Percentiles rank a stretch among this genome's conserved stretches.
Evolutionary conservation across 92 coral and sea anemone species (phyloP).

Genomic region (Epizoanthus scotinus): DNA sequence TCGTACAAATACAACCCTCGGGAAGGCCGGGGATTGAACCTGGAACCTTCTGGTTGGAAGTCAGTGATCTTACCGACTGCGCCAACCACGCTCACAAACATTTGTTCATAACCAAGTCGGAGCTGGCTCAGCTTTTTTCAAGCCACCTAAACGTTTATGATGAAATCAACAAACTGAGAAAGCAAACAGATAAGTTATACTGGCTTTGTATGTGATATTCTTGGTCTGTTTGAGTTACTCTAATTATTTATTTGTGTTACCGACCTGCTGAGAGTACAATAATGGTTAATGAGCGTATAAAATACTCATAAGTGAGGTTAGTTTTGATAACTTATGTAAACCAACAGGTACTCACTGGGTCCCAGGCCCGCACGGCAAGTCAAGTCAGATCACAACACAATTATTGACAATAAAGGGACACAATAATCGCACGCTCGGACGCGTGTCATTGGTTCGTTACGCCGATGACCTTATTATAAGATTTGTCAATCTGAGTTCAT

Average conservation of each 20-base stretch:
- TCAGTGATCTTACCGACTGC: too few relatives aligned
- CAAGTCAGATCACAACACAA: conserved; percentile 12
- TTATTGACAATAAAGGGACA: conserved; percentile 37
- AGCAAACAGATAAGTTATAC: neutral
- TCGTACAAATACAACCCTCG: too few relatives aligned
- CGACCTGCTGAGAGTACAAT: too few relatives aligned
- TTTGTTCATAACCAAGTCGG: too few relatives aligned
- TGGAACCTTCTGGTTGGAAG: too few relatives aligned
- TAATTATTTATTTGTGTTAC: too few relatives aligned
- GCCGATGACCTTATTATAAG: conserved; percentile 62
- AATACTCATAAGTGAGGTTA: neutral
- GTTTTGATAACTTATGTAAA: neutral
- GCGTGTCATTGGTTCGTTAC: conserved; percentile 53
- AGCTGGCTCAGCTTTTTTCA: too few relatives aligned
- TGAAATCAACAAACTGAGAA: neutral
- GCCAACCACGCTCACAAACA: too few relatives aligned
- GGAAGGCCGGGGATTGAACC: too few relatives aligned
- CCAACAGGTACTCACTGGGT: conserved; percentile 8
- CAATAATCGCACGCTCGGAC: conserved; percentile 14
- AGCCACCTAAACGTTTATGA: neutral
- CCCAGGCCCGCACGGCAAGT: neutral
- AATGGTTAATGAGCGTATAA: too few relatives aligned
- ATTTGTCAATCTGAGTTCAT: conserved; percentile 72
- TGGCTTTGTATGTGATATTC: too few relatives aligned
- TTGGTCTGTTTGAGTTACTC: too few relatives aligned